Evolutionary conservation across 1,140 invertebrate genomes (phyloP).

Genomic region (Drosophila pseudoobscura): DNA sequence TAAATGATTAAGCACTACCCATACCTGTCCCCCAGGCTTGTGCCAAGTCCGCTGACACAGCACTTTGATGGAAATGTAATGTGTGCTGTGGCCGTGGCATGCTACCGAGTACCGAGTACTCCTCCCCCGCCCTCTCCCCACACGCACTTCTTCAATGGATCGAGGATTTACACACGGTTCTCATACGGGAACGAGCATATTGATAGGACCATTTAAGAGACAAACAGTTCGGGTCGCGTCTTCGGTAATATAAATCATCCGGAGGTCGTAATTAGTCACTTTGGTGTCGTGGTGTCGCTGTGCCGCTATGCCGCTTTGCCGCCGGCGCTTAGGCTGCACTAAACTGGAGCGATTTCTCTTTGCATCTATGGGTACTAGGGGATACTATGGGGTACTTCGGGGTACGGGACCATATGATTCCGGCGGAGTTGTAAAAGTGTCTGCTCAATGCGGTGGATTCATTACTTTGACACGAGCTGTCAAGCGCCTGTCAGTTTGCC

Average conservation of each 20-base stretch:
- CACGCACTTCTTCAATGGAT: constrained; percentile 1
- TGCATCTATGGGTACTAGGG: constrained; percentile 15
- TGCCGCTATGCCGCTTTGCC: constrained; percentile 33
- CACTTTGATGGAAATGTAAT: constrained; percentile 36
- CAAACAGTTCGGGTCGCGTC: constrained; percentile 59
- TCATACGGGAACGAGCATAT: constrained; percentile 3
- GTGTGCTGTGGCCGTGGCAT: constrained; percentile 10
- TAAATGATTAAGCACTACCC: constrained; percentile 45
- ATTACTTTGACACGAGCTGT: constrained; percentile 83
- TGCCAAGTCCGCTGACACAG: constrained; percentile 28
- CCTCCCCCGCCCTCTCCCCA: background rate
- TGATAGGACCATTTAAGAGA: constrained; percentile 63
- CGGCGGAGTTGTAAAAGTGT: constrained; percentile 73
- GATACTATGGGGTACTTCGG: background rate
- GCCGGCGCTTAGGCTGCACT: constrained; percentile 55
- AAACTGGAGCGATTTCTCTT: constrained; percentile 78
- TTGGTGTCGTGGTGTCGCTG: constrained; percentile 42
- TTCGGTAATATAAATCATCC: constrained; percentile 78
- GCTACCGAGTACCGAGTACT: too few species aligned
- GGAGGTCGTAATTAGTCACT: constrained; percentile 77
- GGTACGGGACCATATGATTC: constrained; percentile 29
- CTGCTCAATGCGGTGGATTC: constrained; percentile 79
- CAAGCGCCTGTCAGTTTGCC: constrained; percentile 80
- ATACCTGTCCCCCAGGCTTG: constrained; percentile 22
- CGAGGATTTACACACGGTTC: background rate